Base-by-base conservation (phyloP, 2,113 vertebrate genomes). In the Gallinago jamesoni region DNA sequence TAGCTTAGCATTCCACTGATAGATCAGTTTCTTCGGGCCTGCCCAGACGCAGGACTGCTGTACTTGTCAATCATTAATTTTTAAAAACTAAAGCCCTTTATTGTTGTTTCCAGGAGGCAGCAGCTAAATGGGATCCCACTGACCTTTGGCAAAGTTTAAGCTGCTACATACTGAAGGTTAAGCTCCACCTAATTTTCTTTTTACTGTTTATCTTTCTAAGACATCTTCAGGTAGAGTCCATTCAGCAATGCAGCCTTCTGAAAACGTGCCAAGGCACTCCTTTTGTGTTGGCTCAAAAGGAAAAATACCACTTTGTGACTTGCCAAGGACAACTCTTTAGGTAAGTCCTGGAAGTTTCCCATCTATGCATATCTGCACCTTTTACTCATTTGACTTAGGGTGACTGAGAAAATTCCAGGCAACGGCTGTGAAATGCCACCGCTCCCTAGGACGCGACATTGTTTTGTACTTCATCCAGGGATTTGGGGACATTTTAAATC, bases 1-100 rank as follows among this genome's bases (percentile, higher is more conserved):
- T 90, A 81, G 37, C 43, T 94, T 79, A 67, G 77, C 81, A 97
- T 87, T 93, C 74, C 70, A 79, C 50, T 83, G 63, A 57, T 33
- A 4, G 1, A 80, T 52, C 75, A 59, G 70, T 62, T 91, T 89
- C 70, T 56, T 72, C 0, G 3, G 48, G 92, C 62, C 81, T 82
- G 77, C n/a, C 69, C 78, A 91, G 84, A 76, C 5, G 5, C 35
- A 89, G 57, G n/a, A 92, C 77, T 56, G 62, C 23, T 82, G 30
- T 37, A 72, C 1, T 1, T n/a, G 62, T 81, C 84, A 84, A 89
- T 87, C 86, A 75, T 27, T 84, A 28, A 37, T 82, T 93, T 90
- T 81, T 56, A 64, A 84, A 95, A 94, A 87, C 62, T 48, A 82
- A 94, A 87, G 60, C 27, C 67, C 35, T 78, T 89, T 14, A 33